Percentiles rank a stretch among this genome's conserved stretches.
phyloP scores from a whole-genome alignment of 2,113 vertebrate genomes.

The Cynoglossus semilaevis region DNA sequence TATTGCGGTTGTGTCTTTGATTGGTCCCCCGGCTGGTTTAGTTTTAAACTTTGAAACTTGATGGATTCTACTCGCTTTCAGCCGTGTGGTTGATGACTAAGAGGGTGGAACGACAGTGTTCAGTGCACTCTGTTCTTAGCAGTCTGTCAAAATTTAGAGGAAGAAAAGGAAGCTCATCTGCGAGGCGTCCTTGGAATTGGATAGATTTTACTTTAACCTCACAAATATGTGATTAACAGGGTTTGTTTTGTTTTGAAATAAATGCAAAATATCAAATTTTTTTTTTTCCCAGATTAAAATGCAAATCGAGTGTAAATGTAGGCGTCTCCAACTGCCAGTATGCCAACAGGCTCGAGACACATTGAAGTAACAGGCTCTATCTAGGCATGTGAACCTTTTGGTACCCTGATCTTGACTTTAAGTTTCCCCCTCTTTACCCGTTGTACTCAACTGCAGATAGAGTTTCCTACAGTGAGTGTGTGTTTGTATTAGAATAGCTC shows the following conservation, averaged over 20 bases:
- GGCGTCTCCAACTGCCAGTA: not conserved
- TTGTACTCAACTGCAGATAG: constrained; percentile 40
- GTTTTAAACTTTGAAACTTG: constrained; percentile 37
- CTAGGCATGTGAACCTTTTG: constrained; percentile 53
- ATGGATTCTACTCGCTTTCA: constrained; percentile 12
- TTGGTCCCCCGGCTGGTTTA: constrained; percentile 58
- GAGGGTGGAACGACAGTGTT: too few species aligned
- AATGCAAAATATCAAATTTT: not conserved
- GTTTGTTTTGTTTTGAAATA: not conserved
- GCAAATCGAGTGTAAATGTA: not conserved
- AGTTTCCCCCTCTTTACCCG: constrained; percentile 29
- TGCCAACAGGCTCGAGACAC: not conserved
- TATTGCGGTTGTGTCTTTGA: constrained; percentile 45
- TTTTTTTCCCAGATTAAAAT: not conserved
- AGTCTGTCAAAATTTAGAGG: constrained; percentile 28
- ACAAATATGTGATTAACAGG: not conserved
- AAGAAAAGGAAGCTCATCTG: not conserved
- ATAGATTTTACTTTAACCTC: not conserved
- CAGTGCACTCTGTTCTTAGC: not conserved
- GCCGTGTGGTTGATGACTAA: too few species aligned
- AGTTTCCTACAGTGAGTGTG: constrained; percentile 24
- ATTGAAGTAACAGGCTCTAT: constrained; percentile 12
- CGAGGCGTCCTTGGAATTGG: not conserved
- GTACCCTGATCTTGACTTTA: constrained; percentile 39
- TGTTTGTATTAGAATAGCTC: constrained; percentile 66